Percentiles rank a stretch among this genome's conserved stretches.
These are phyloP conservation scores for Coptotermes formosanus DNA, from an alignment of 1,140 invertebrate genomes.

Conservation along the genomic window DNA sequence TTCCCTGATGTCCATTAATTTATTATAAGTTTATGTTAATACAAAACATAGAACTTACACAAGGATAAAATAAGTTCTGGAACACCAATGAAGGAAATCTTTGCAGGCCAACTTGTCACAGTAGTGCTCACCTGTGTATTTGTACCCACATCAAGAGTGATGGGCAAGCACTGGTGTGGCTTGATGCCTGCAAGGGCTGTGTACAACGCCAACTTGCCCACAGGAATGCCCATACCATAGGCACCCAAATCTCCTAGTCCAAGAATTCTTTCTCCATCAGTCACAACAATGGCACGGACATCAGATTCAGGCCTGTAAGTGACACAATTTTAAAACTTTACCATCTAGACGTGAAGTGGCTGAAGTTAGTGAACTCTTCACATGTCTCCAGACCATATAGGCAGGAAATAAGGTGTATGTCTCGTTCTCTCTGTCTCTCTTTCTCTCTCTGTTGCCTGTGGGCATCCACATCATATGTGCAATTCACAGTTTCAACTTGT, in stretches of 20 bases:
- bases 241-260: slow-evolving; percentile 92
- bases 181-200: slow-evolving; percentile 90
- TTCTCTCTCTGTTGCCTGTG: too few species aligned
- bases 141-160: slow-evolving; percentile 90
- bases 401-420: too few species aligned
- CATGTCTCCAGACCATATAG: too few species aligned
- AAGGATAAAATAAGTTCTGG: background rate
- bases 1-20: background rate
- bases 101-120: background rate
- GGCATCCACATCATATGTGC: too few species aligned
- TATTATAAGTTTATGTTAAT: background rate
- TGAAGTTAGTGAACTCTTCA: too few species aligned
- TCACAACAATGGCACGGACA: slow-evolving; percentile 88
- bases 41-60: background rate
- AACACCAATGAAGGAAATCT: slow-evolving; percentile 5
- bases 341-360: too few species aligned
- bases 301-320: slow-evolving; percentile 78
- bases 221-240: slow-evolving; percentile 91
- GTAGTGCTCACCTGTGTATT: slow-evolving; percentile 66
- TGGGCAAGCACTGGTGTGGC: slow-evolving; percentile 83
- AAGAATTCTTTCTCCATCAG: slow-evolving; percentile 90
- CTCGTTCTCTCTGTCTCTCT: too few species aligned
- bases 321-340: background rate
- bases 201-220: slow-evolving; percentile 88
- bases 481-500: too few species aligned